Percentiles rank a stretch among this genome's conserved stretches.
Evolutionary conservation across 2,113 vertebrate species (phyloP).

Genomic region (Raja brachyura): DNA sequence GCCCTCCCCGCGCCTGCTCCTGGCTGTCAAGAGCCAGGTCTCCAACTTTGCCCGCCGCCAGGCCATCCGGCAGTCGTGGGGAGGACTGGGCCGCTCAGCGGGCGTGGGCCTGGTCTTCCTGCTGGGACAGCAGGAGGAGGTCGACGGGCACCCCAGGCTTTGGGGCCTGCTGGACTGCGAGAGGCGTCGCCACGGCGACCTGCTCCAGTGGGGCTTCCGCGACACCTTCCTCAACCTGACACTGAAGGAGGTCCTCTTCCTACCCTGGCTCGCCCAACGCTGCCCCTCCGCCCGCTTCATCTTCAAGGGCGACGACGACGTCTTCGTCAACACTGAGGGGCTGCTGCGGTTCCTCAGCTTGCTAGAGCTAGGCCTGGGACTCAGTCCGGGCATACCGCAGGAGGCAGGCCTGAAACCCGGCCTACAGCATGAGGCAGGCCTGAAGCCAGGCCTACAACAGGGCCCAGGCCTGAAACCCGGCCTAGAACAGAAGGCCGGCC

Average conservation of each 20-base stretch:
- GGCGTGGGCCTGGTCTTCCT: slow-evolving; percentile 54
- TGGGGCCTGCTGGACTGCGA: slow-evolving; percentile 56
- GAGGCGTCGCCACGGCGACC: slow-evolving; percentile 54
- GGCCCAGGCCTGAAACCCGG: too few species aligned
- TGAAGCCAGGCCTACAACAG: slow-evolving; percentile 39
- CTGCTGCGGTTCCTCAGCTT: slow-evolving; percentile 54
- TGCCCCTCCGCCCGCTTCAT: slow-evolving; percentile 55
- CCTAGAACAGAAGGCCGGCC: too few species aligned
- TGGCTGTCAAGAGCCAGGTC: slow-evolving; percentile 65
- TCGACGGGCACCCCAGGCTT: slow-evolving; percentile 56
- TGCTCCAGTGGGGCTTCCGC: slow-evolving; percentile 66
- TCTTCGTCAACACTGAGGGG: slow-evolving; percentile 59
- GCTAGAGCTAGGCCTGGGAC: too few species aligned
- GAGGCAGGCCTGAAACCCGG: neutral
- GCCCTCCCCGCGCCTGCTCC: slow-evolving; percentile 51
- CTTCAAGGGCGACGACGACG: slow-evolving; percentile 70
- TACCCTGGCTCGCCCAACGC: slow-evolving; percentile 56
- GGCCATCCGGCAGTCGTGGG: slow-evolving; percentile 69
- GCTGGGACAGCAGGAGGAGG: slow-evolving; percentile 58
- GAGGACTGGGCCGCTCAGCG: slow-evolving; percentile 46
- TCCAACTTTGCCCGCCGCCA: slow-evolving; percentile 67
- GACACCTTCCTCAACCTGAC: slow-evolving; percentile 69
- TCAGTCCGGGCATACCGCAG: too few species aligned
- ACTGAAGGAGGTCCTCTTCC: slow-evolving; percentile 67
- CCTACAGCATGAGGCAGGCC: too few species aligned